Base-by-base conservation (phyloP, 1,140 invertebrate species). In the Tachypleus tridentatus region DNA sequence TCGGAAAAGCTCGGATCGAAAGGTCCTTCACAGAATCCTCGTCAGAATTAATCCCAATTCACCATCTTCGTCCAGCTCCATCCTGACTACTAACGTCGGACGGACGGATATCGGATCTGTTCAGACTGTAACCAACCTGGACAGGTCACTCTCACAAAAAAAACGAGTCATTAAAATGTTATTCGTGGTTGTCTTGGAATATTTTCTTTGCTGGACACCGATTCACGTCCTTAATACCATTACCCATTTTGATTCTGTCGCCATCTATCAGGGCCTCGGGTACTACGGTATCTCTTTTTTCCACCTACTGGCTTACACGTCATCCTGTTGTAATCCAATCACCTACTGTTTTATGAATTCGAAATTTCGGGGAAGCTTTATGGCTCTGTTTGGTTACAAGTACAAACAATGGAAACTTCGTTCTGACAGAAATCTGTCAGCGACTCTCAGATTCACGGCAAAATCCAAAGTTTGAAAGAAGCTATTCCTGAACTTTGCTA, bases 181-280 rank as follows among this genome's bases (percentile, higher is more conserved):
- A 57, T 78, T 80, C 62, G 78, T 80, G 1, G 74, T 82, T 51
- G 80, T 67, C 11, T 68, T 81, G 51, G 78, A 81, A 63, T 82
- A 81, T 67, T 82, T 82, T 70, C 73, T 80, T 60, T 82, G 80
- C 66, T 82, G 80, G 80, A 80, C 80, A 3, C 80, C 80, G 4
- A 70, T 79, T 3, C 81, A 79, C 69, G 73, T 77, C 50, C 52
- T 81, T 4, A 78, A 76, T 67, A 77, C 79, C 4, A 77, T 78
- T 71, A 72, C 73, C 47, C 69, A 73, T 1, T 75, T 80, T 63
- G 76, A 78, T 64, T 73, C 71, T 29, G 62, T 69, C 9, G 70
- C 67, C 65, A 74, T 75, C 68, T 58, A 58, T 52, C 53, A 48
- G 49, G 10, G 49, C 54, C 10, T 61, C 53, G 70, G 65, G 49